Evolutionary conservation across 2,113 vertebrate species (phyloP).

Genomic region (Pteruthius melanotis): DNA sequence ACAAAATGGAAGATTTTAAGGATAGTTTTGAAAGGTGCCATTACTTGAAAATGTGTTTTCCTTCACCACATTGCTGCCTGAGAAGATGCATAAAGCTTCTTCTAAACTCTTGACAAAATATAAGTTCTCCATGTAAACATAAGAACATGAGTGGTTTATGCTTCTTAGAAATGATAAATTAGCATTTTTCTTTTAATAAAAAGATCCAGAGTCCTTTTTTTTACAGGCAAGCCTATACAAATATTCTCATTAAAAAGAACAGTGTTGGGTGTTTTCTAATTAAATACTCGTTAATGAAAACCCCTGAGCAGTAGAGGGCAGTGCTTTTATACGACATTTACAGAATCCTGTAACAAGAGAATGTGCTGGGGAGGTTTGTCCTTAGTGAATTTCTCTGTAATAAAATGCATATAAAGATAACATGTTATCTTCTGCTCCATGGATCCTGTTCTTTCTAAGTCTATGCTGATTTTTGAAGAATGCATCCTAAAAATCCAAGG

Average conservation of each 20-base stretch:
- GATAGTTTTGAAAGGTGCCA: neutral
- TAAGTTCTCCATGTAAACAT: neutral
- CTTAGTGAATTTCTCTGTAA: neutral
- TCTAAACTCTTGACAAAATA: neutral
- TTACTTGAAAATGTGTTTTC: neutral
- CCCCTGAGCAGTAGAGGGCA: constrained; percentile 60
- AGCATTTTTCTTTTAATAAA: neutral
- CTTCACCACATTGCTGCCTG: neutral
- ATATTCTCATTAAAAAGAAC: neutral
- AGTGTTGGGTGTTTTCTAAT: neutral
- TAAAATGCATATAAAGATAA: neutral
- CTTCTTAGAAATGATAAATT: neutral
- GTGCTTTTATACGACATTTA: neutral
- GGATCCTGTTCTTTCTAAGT: neutral
- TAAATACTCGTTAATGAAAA: neutral
- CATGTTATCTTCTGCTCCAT: neutral
- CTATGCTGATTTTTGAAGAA: neutral
- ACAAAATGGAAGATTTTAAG: neutral
- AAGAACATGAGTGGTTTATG: neutral
- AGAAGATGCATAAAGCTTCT: neutral
- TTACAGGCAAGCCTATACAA: neutral
- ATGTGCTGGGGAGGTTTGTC: neutral
- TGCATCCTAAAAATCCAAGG: neutral
- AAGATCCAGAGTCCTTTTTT: neutral
- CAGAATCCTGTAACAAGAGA: neutral